Evolutionary conservation across 2,888 invertebrate genomes (phyloP), one percentile per base, ranked within the genome.

Genomic region (Cataglyphis cursor): DNA sequence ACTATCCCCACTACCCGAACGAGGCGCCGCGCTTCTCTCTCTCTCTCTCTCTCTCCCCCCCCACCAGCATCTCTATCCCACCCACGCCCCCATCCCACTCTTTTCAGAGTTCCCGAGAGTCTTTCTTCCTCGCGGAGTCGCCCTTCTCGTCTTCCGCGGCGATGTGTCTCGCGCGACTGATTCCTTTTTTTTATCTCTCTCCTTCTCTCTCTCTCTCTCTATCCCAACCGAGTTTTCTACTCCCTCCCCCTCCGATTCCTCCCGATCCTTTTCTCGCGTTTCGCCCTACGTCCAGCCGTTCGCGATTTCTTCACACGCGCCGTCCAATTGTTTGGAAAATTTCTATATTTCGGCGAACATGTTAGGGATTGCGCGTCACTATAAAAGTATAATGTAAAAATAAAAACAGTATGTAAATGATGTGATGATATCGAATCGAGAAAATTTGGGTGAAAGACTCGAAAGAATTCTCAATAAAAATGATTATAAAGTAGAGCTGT

Each of bases 11-110:
- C 92, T 87, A 48, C 64, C 64, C 44, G 41, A 75, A 75, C 86
- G 84, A 84, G 88, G 78, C 88, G 78, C 88, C 85, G 86, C 86
- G 84, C 89, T 88, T 89, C 88, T 86, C 89, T 81, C 57, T 28
- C 24, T 28, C n/a, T n/a, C n/a, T n/a, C n/a, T 89, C 88, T 86
- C 89, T 81, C 57, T 28, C 24, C 1, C 35, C 12, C 89, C 87
- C 88, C 88, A 86, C 91, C 84, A 73, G 54, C 74, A 65, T 85
- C 93, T 93, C 93, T 93, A 92, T 92, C 92, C 93, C 94, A 94
- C 94, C 94, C 94, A 94, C 94, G 94, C 94, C 94, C 93, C 94
- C 94, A 93, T 93, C 92, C 94, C 92, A 93, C 93, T 92, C 91
- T 90, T 82, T 89, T 82, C 83, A 75, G 85, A 82, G 84, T 62